phyloP scores from a whole-genome alignment of 2,888 invertebrate genomes.

The Morpho achilles region DNA sequence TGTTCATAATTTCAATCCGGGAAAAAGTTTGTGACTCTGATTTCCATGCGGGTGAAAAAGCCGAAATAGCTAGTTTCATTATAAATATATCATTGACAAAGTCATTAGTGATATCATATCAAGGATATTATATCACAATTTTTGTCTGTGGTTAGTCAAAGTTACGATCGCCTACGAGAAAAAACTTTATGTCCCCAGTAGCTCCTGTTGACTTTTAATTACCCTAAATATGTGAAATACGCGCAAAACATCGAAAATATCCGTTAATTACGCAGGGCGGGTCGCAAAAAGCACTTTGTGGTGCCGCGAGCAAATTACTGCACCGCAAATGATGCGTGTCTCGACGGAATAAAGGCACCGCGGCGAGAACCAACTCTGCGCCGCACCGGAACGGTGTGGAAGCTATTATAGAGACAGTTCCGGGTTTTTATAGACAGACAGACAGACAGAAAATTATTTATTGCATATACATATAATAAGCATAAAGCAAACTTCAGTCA shows the following conservation, averaged over 20 bases:
- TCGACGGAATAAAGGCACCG: constrained; percentile 45
- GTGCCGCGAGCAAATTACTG: constrained; percentile 45
- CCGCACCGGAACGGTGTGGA: constrained; percentile 2
- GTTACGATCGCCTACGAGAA: no score
- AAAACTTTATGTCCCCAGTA: no score
- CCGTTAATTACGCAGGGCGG: constrained; percentile 31
- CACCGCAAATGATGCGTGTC: constrained; percentile 49
- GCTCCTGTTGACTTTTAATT: constrained; percentile 60
- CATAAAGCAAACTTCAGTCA: background rate
- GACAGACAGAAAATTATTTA: background rate
- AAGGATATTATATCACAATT: no score
- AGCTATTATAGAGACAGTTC: constrained; percentile 15
- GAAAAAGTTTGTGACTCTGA: no score
- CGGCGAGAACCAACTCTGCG: constrained; percentile 8
- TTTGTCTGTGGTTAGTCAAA: no score
- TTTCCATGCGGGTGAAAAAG: no score
- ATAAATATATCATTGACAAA: no score
- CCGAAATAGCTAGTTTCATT: no score
- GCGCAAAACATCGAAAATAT: constrained; percentile 29
- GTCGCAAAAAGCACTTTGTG: constrained; percentile 27
- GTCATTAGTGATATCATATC: no score
- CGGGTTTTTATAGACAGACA: background rate
- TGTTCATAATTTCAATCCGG: no score
- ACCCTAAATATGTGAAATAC: constrained; percentile 59
- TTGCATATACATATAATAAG: no score